A percentile compares a stretch with the other conserved stretches of the same genome.
Evolutionary conservation across 2,888 invertebrate genomes (phyloP).

Genomic region (Ectemnius cavifrons): DNA sequence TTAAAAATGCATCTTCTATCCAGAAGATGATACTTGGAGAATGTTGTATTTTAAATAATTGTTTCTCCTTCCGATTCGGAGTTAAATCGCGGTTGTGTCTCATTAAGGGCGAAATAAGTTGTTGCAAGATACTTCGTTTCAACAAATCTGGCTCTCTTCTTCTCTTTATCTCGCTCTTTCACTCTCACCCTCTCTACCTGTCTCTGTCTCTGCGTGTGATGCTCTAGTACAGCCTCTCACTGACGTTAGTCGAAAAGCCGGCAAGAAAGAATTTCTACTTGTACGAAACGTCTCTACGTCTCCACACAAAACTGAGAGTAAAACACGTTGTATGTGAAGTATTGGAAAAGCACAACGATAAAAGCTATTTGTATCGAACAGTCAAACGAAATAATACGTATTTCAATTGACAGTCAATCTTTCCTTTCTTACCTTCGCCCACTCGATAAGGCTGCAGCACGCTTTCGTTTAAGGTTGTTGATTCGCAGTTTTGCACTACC

Average conservation of each 20-base stretch:
- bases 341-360: constrained; percentile 58
- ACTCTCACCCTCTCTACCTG: no score
- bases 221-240: constrained; percentile 27
- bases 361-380: constrained; percentile 59
- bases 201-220: constrained; percentile 34
- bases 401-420: constrained; percentile 42
- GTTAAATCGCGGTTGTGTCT: constrained; percentile 12
- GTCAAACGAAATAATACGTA: constrained; percentile 50
- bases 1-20: constrained; percentile 50
- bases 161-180: no score
- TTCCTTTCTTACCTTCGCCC: neutral
- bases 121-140: constrained; percentile 20
- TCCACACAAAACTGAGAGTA: constrained; percentile 27
- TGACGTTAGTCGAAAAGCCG: constrained; percentile 41
- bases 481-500: no score
- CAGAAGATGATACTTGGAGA: constrained; percentile 24
- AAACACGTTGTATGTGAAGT: constrained; percentile 53
- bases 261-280: constrained; percentile 50
- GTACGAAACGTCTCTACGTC: constrained; percentile 22
- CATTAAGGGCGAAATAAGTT: constrained; percentile 8
- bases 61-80: neutral
- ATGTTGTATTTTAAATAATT: constrained; percentile 27
- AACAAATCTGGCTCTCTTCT: neutral
- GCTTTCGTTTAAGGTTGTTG: no score
- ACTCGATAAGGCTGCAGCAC: no score